These are phyloP conservation scores for Syngnathus rostellatus DNA, from an alignment of 2,797 vertebrate species.

Conservation along the genomic window DNA sequence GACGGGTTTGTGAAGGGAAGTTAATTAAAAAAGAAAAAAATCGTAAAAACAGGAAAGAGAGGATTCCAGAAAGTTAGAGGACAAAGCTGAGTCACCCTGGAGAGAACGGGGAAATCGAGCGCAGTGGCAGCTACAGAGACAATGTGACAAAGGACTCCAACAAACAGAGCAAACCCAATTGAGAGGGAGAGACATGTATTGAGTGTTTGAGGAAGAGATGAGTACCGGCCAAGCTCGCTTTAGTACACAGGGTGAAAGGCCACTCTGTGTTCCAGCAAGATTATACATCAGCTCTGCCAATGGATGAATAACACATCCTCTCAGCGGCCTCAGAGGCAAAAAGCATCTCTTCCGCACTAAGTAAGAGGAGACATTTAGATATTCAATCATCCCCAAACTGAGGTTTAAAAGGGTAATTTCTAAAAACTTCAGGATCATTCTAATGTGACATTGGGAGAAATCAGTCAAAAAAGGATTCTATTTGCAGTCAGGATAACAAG, in stretches of 20 bases:
- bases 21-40: conserved; percentile 6
- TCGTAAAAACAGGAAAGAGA: conserved; percentile 59
- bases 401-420: too few species aligned
- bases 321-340: conserved; percentile 19
- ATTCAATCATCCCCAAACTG: not conserved
- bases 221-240: conserved; percentile 31
- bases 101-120: conserved; percentile 25
- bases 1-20: conserved; percentile 21
- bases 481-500: conserved; percentile 23
- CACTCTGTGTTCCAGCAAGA: conserved; percentile 50
- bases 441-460: conserved; percentile 34
- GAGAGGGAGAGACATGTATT: conserved; percentile 23
- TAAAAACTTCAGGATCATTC: not conserved
- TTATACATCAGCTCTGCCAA: conserved; percentile 37
- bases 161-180: conserved; percentile 31
- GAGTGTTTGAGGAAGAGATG: conserved; percentile 25
- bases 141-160: conserved; percentile 39
- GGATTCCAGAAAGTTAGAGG: conserved; percentile 49
- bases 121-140: conserved; percentile 33
- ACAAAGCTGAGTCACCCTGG: conserved; percentile 32
- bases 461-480: conserved; percentile 17
- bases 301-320: conserved; percentile 56
- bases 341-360: conserved; percentile 28
- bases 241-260: conserved; percentile 50
- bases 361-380: not conserved